phyloP scores from a whole-genome alignment of 2,888 invertebrate species.

The Lapara coniferarum region DNA sequence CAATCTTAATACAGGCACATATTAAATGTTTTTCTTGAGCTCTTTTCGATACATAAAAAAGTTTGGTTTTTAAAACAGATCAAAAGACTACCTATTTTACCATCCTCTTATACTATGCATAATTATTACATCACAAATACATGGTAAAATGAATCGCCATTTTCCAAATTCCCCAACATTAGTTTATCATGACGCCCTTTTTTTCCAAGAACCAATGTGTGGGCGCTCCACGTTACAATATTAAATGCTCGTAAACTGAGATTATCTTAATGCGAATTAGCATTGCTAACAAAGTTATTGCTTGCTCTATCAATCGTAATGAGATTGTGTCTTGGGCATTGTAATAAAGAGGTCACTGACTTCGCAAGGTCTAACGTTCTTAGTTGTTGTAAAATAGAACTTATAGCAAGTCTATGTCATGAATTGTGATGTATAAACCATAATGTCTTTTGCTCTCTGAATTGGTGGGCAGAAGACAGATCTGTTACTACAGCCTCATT shows the following conservation, averaged over 20 bases:
- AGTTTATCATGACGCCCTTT: constrained; percentile 30
- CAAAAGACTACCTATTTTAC: too few species aligned
- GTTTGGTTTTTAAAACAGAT: too few species aligned
- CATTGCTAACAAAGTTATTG: background rate
- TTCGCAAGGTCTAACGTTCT: background rate
- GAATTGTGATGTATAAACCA: too few species aligned
- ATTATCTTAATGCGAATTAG: constrained; percentile 19
- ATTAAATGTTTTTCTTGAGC: too few species aligned
- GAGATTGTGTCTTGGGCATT: background rate
- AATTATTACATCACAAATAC: too few species aligned
- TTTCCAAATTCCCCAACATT: background rate
- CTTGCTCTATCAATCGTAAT: constrained; percentile 15
- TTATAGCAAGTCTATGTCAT: background rate
- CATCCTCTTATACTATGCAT: too few species aligned
- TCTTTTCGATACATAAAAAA: too few species aligned
- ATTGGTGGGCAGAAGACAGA: too few species aligned
- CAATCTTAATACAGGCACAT: too few species aligned
- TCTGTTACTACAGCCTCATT: too few species aligned
- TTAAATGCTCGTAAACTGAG: constrained; percentile 21
- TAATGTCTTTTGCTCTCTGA: too few species aligned
- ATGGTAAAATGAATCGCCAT: background rate
- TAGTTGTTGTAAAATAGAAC: background rate
- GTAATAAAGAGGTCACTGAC: constrained; percentile 5
- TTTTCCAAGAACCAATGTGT: constrained; percentile 33
- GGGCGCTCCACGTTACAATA: constrained; percentile 30